These are phyloP conservation scores for Centropus bengalensis DNA, from an alignment of 2,113 vertebrate species.

Conservation along the genomic window DNA sequence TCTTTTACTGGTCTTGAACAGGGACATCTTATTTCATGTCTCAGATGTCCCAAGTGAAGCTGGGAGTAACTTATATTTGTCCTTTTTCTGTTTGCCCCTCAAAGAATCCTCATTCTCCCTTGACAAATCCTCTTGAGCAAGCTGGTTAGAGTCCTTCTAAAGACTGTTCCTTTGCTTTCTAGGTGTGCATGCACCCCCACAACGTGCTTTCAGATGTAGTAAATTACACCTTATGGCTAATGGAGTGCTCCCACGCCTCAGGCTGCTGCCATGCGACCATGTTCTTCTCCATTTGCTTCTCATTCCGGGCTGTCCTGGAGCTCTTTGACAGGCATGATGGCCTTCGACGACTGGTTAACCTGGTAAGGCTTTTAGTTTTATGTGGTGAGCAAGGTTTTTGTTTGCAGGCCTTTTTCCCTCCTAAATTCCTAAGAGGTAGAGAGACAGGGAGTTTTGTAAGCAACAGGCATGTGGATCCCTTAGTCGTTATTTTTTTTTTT, in stretches of 20 bases:
- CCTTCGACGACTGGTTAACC: conserved; percentile 93
- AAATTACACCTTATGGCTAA: conserved; percentile 95
- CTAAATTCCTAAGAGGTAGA: not conserved
- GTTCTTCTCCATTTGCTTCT: conserved; percentile 99
- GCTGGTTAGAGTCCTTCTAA: not conserved
- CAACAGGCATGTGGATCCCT: fast-evolving
- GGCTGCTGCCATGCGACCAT: conserved; percentile 99
- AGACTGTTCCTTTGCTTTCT: conserved; percentile 28
- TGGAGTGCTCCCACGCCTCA: conserved; percentile 98
- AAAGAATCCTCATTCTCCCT: not conserved
- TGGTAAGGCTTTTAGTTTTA: conserved; percentile 77
- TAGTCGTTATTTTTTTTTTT: not conserved
- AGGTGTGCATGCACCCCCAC: conserved; percentile 97
- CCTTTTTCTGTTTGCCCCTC: not conserved
- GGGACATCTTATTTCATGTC: not conserved
- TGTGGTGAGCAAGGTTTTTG: not conserved
- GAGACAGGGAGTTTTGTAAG: not conserved
- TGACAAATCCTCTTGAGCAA: not conserved
- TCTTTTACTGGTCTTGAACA: not conserved
- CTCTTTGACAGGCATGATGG: conserved; percentile 98
- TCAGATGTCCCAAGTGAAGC: not conserved
- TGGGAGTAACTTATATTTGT: not conserved
- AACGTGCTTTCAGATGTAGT: conserved; percentile 94
- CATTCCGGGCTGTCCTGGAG: conserved; percentile 95
- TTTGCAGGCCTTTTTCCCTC: not conserved